These are phyloP conservation scores for Vanessa atalanta DNA, from an alignment of 1,140 invertebrate genomes.

Conservation along the genomic window DNA sequence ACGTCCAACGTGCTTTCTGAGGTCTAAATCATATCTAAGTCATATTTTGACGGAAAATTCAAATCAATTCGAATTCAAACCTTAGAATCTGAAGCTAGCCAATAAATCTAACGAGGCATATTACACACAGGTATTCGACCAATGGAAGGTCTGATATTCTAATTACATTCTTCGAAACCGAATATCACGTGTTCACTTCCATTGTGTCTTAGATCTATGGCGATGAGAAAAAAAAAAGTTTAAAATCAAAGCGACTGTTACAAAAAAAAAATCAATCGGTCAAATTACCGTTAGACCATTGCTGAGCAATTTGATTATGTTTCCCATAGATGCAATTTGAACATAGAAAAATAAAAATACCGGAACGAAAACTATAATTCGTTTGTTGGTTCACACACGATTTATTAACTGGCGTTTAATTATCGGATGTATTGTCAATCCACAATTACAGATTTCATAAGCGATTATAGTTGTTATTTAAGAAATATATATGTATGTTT, in stretches of 20 bases:
- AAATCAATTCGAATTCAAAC: no score
- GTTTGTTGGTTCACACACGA: slow-evolving; percentile 45
- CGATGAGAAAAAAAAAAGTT: slow-evolving; percentile 3
- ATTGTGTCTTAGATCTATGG: not conserved
- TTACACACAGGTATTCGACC: no score
- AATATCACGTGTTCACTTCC: slow-evolving; percentile 6
- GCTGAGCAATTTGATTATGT: slow-evolving; percentile 40
- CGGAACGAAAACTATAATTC: slow-evolving; percentile 42
- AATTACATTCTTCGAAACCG: not conserved
- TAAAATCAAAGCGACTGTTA: slow-evolving; percentile 7
- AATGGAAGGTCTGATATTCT: no score
- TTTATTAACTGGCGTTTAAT: slow-evolving; percentile 17
- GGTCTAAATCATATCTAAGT: no score
- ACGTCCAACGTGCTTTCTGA: no score
- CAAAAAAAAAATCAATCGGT: slow-evolving; percentile 43
- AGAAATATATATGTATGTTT: not conserved
- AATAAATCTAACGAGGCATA: no score
- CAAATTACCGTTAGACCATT: slow-evolving; percentile 44
- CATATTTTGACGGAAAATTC: no score
- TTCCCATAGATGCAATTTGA: slow-evolving; percentile 42
- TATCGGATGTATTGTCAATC: slow-evolving; percentile 25
- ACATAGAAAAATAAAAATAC: slow-evolving; percentile 33
- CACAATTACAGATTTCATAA: slow-evolving; percentile 33
- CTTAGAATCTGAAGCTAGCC: no score
- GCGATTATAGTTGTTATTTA: slow-evolving; percentile 13